A percentile compares a stretch with the other conserved stretches of the same genome.
phyloP scores from a whole-genome alignment of 2,888 invertebrate genomes.

The Ametastegia equiseti region DNA sequence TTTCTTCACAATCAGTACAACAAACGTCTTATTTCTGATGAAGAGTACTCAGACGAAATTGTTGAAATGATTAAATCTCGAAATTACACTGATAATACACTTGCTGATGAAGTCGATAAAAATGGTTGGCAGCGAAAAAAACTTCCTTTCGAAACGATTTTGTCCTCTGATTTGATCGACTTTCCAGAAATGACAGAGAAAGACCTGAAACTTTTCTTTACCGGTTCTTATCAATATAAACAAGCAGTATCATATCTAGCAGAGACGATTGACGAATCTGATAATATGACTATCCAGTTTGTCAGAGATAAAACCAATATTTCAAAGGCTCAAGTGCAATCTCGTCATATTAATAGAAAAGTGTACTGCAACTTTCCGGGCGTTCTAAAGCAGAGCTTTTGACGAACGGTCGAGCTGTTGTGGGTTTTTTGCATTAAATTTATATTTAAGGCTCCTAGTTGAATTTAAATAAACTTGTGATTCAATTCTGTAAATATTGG shows the following conservation, averaged over 20 bases:
- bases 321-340: constrained; percentile 42
- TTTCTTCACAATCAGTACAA: constrained; percentile 52
- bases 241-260: constrained; percentile 31
- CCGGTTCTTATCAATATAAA: constrained; percentile 44
- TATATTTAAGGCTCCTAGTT: too few species aligned
- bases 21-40: constrained; percentile 55
- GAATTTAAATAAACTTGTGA: too few species aligned
- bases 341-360: constrained; percentile 42
- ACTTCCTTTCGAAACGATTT: constrained; percentile 44
- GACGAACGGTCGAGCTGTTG: too few species aligned
- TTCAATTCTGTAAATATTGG: too few species aligned
- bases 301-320: constrained; percentile 50
- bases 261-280: constrained; percentile 8
- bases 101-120: constrained; percentile 52
- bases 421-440: too few species aligned
- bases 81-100: constrained; percentile 44
- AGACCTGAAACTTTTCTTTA: constrained; percentile 41
- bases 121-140: constrained; percentile 50
- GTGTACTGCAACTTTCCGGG: too few species aligned
- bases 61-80: constrained; percentile 43
- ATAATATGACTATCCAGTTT: constrained; percentile 50
- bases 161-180: constrained; percentile 28
- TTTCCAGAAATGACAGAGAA: constrained; percentile 50
- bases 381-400: too few species aligned
- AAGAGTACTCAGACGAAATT: constrained; percentile 45